A percentile compares a stretch with the other conserved stretches of the same genome.
Conservation (phyloP, 2,888 invertebrate species). For the Chymomyza amoena region DNA sequence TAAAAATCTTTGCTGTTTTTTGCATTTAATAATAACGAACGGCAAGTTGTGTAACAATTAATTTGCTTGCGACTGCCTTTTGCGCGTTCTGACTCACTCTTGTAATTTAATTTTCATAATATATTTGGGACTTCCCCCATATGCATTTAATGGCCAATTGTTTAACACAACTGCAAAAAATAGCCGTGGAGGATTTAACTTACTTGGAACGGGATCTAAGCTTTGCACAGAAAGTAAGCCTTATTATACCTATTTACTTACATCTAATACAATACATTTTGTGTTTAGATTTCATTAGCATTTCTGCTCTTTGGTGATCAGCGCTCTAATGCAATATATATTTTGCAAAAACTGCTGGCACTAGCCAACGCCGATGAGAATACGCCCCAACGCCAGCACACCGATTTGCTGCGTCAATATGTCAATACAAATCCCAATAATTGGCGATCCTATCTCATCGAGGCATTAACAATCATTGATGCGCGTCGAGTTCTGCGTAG, state of each 20-base stretch:
- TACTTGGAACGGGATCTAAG: constrained; percentile 79
- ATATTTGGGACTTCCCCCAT: background rate
- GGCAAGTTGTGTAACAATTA: background rate
- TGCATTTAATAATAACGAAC: background rate
- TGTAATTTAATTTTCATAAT: background rate
- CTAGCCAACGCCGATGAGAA: constrained; percentile 30
- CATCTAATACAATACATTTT: background rate
- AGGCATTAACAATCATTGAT: constrained; percentile 80
- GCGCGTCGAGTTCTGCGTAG: constrained; percentile 75
- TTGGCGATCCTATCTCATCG: constrained; percentile 80
- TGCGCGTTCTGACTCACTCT: too few relatives aligned
- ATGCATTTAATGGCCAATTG: background rate
- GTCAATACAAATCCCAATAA: constrained; percentile 56
- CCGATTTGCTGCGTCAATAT: constrained; percentile 65
- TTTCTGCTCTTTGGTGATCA: constrained; percentile 74
- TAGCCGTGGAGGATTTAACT: constrained; percentile 71
- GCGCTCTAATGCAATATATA: constrained; percentile 57
- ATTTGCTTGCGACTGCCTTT: background rate
- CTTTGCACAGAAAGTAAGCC: constrained; percentile 78
- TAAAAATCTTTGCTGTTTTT: background rate
- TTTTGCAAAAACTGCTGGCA: constrained; percentile 70
- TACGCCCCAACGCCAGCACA: constrained; percentile 27
- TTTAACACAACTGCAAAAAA: constrained; percentile 32
- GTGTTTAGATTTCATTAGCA: constrained; percentile 67
- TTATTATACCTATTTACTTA: background rate